A percentile compares a stretch with the other conserved stretches of the same genome.
phyloP scores from a whole-genome alignment of 2,113 vertebrate genomes.

The Takifugu flavidus region DNA sequence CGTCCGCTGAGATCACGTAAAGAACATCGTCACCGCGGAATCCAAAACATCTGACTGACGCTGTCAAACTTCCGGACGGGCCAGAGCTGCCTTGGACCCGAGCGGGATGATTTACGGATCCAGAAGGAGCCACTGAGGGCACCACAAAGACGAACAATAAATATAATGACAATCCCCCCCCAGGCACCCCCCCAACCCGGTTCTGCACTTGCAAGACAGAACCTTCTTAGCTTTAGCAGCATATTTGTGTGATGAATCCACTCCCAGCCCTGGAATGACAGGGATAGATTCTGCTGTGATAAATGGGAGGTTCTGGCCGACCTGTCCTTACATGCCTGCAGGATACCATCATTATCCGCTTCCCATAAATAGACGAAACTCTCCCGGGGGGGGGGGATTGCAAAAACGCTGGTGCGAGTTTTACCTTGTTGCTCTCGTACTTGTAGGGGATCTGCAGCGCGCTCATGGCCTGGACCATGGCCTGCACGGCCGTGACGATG shows the following conservation, averaged over 20 bases:
- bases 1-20: too few relatives aligned
- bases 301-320: conserved; percentile 32
- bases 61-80: too few relatives aligned
- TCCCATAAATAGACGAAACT: conserved; percentile 31
- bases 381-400: conserved; percentile 3
- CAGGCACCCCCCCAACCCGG: too few relatives aligned
- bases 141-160: too few relatives aligned
- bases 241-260: conserved; percentile 48
- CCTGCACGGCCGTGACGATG: conserved; percentile 95
- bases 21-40: too few relatives aligned
- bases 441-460: conserved; percentile 91
- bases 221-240: conserved; percentile 24
- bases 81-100: too few relatives aligned
- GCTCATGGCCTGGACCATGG: conserved; percentile 94
- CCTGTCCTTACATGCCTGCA: conserved; percentile 44
- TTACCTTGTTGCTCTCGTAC: conserved; percentile 88
- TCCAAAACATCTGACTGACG: too few relatives aligned
- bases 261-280: conserved; percentile 22
- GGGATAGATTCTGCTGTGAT: conserved; percentile 30
- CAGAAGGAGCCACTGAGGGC: too few relatives aligned
- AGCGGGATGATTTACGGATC: too few relatives aligned
- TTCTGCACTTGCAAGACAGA: conserved; percentile 10
- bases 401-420: conserved; percentile 24
- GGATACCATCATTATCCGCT: conserved; percentile 15
- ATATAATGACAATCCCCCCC: background rate